phyloP scores from a whole-genome alignment of 2,797 vertebrate species.

The Danio choprae region DNA sequence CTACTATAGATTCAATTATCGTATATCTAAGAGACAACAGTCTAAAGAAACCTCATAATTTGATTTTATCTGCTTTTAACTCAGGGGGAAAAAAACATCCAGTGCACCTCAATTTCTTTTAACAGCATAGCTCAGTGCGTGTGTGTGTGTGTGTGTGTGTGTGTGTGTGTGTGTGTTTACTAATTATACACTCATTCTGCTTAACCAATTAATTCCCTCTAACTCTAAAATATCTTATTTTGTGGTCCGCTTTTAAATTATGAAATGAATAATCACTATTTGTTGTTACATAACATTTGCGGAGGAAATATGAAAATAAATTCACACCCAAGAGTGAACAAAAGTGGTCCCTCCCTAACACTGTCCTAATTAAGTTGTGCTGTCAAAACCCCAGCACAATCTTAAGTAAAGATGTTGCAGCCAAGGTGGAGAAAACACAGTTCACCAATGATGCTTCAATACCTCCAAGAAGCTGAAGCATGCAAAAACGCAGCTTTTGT shows the following conservation, averaged over 20 bases:
- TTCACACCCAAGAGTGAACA: too few species aligned
- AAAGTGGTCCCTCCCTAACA: neutral
- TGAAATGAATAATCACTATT: too few species aligned
- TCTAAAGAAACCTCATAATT: neutral
- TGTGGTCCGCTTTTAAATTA: too few species aligned
- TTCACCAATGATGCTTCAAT: slow-evolving; percentile 18
- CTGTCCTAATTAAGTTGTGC: neutral
- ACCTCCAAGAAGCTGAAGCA: slow-evolving; percentile 30
- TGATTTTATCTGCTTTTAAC: neutral
- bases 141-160: too few species aligned
- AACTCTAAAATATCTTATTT: too few species aligned
- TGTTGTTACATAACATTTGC: too few species aligned
- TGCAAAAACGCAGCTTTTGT: slow-evolving; percentile 29
- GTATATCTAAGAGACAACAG: neutral
- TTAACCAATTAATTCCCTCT: too few species aligned
- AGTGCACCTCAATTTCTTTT: neutral
- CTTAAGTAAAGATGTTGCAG: neutral
- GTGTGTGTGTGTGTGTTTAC: too few species aligned
- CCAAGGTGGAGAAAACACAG: neutral
- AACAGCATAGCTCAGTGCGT: too few species aligned
- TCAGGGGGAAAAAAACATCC: neutral
- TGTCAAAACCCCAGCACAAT: neutral
- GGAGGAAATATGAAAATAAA: too few species aligned
- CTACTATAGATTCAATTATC: too few species aligned
- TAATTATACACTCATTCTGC: too few species aligned